phyloP scores from a whole-genome alignment of 2,888 invertebrate species.

The Gastracanthus pulcherrimus region DNA sequence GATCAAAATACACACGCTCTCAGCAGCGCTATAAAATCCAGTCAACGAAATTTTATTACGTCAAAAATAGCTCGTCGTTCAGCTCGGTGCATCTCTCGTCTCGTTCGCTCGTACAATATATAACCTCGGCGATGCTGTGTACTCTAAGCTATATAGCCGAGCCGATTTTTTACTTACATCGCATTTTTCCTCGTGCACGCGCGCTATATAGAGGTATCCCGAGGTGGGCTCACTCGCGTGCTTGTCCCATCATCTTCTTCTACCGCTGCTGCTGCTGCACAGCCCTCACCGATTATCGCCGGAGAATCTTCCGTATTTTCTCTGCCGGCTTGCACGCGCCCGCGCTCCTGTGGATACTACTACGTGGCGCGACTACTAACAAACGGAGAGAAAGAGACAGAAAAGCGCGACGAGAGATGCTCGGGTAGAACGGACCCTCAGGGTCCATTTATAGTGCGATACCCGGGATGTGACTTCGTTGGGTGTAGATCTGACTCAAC shows the following conservation, averaged over 20 bases:
- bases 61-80: conserved; percentile 27
- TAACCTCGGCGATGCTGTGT: not conserved
- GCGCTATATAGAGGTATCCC: not conserved
- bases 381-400: not conserved
- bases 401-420: not conserved
- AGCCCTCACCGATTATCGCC: conserved; percentile 33
- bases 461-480: no score
- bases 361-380: conserved; percentile 33
- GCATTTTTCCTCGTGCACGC: conserved; percentile 8
- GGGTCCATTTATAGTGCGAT: not conserved
- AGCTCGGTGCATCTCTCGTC: not conserved
- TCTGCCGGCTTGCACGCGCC: not conserved
- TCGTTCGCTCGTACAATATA: not conserved
- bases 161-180: conserved; percentile 44
- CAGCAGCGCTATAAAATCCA: conserved; percentile 26
- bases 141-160: not conserved
- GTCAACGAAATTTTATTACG: conserved; percentile 41
- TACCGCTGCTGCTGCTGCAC: no score
- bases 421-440: no score
- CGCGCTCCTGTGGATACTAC: not conserved
- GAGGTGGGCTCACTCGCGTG: not conserved
- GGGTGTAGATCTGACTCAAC: no score
- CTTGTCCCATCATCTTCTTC: no score
- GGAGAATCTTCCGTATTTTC: conserved; percentile 47
- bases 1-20: not conserved